phyloP scores from a whole-genome alignment of 2,888 invertebrate species.

The Ennomos erosarius region DNA sequence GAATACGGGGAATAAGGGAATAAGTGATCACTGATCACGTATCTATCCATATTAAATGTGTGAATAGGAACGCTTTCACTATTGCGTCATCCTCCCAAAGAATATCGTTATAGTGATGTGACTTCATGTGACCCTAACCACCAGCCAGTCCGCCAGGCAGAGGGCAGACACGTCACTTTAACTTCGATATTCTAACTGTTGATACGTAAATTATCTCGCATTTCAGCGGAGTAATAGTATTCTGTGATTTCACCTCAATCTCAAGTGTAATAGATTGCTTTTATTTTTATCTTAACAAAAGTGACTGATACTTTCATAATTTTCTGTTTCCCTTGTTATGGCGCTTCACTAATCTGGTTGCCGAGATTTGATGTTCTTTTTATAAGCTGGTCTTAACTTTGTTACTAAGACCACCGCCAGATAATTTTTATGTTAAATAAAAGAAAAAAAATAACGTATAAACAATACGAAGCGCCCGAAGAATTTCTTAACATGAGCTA shows the following conservation, averaged over 20 bases:
- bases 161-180: constrained; percentile 6
- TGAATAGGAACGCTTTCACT: constrained; percentile 42
- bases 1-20: no score
- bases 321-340: constrained; percentile 2
- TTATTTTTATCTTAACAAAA: neutral
- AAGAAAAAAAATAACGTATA: constrained; percentile 23
- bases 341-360: constrained; percentile 14
- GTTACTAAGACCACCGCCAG: constrained; percentile 59
- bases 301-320: neutral
- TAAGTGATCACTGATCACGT: no score
- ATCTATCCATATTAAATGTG: constrained; percentile 4
- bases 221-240: no score
- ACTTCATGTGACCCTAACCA: no score
- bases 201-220: constrained; percentile 32
- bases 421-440: constrained; percentile 35
- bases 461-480: constrained; percentile 34
- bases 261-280: constrained; percentile 8
- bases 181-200: constrained; percentile 8
- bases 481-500: constrained; percentile 68
- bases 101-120: no score
- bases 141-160: no score
- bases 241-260: no score
- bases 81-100: constrained; percentile 46
- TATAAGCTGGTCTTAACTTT: constrained; percentile 59
- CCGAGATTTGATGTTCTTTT: constrained; percentile 32